Evolutionary conservation across 30 jellyfish, hydroid and myxozoan genomes (phyloP), one percentile per base, ranked within the genome.

Genomic region (Cassiopea andromeda): DNA sequence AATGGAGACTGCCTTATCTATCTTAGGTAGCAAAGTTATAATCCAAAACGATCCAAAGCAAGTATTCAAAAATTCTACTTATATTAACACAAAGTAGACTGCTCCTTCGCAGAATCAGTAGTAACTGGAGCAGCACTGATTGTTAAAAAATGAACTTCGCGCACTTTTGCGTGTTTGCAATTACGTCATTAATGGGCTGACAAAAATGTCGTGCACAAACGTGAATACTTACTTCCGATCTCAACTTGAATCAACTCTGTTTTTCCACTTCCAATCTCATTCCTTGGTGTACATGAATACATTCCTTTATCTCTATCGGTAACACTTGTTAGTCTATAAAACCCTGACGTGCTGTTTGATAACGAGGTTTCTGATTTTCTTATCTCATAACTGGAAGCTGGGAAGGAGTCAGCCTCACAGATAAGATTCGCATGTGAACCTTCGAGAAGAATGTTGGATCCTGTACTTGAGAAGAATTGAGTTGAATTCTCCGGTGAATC

Each of bases 401-500:
- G 89, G 72, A 19, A 8, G 16, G 89, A 81, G 48, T 49, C 81
- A 64, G 81, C 80, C 7, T 38, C 50, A 60, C 89, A 81, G 27
- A 46, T 46, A 44, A 81, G 78, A 59, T 1, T 46, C 10, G 89
- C 72, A 15, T 74, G 7, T 45, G 89, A 49, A 47, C 89, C 89
- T 10, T 69, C 70, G 6, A 81, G 81, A 16, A 81, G 81, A 9
- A 81, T 81, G 49, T 67, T 47, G 44, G 89, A 81, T 85, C 87
- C 87, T 14, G 87, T 85, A 48, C 78, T 85, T 57, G 93, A 73
- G 5, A 15, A 16, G 59, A 85, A 85, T 57, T 54, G 54, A 7
- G 93, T 85, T 2, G 78, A 57, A 49, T 74, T 75, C 7, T 72
- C 88, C 9, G 93, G 93, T 43, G 93, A 43, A 60, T 85, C 93